Evolutionary conservation across 2,888 invertebrate species (phyloP), one percentile per base, ranked within the genome.

Genomic region (Oscheius sp.): DNA sequence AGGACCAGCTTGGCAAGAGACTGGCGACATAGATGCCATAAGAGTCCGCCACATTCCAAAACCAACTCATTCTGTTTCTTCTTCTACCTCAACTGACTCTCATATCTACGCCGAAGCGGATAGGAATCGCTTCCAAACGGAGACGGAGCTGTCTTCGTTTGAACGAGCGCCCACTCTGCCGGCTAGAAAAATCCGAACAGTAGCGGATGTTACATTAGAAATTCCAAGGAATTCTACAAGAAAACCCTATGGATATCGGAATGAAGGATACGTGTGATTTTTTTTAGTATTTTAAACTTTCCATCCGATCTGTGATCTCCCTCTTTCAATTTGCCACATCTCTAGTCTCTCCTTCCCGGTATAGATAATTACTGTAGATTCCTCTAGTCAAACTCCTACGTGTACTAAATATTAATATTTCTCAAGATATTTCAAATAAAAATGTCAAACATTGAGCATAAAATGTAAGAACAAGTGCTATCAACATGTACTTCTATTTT

Each of bases 141-240:
- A 55, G 17, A 55, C 34, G 17, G 37, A 55, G 42, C 17, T 42
- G 29, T 23, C 61, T n/a, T 45, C 29, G 1, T 61, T 61, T 29
- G 61, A 61, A 27, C 17, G 61, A 27, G 61, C 61, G 27, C 61
- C 61, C 8, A 61, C 61, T 15, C 61, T 61, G n/a, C 61, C 61
- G 2, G 45, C 25, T 17, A 23, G 61, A 27, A 42, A 31, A 15
- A 61, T 61, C 31, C 39, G 61, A 29, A 61, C 61, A 23, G 61
- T 61, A 2, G 61, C 27, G 15, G 61, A 61, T 45, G 45, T 61
- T 17, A 25, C 42, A 2, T 29, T 61, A 23, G 27, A 27, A 25
- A 45, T 61, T 17, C 61, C 27, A 15, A 20, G 61, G 3, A 25
- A 27, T 12, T 17, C 15, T 1, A 42, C 17, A 1, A 12, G 15